Evolutionary conservation across 92 coral and sea anemone species (phyloP).

Genomic region (Palythoa caribaeorum): DNA sequence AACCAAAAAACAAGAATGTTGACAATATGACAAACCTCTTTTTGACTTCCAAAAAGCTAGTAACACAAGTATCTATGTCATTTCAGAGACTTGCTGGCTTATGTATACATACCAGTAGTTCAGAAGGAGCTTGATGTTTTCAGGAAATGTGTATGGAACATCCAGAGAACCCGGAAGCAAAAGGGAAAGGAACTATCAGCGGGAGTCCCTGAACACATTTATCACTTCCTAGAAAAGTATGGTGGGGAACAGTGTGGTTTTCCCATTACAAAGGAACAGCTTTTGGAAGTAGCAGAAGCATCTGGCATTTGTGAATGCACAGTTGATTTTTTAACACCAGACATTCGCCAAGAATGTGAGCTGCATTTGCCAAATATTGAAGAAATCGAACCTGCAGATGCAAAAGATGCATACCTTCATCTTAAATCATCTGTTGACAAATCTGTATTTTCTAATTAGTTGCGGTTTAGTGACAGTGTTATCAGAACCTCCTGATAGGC

Average conservation of each 20-base stretch:
- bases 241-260: constrained; percentile 61
- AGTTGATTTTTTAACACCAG: constrained; percentile 51
- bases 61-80: not conserved
- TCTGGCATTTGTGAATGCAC: constrained; percentile 43
- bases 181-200: constrained; percentile 53
- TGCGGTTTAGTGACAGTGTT: not conserved
- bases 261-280: constrained; percentile 31
- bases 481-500: too few species aligned
- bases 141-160: constrained; percentile 61
- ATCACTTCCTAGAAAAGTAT: constrained; percentile 51
- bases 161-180: constrained; percentile 54
- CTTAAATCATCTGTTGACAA: constrained; percentile 44
- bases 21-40: too few species aligned
- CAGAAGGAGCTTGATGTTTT: constrained; percentile 67
- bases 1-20: too few species aligned
- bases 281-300: constrained; percentile 43
- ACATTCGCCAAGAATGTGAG: constrained; percentile 32
- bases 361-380: constrained; percentile 36
- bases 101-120: constrained; percentile 55
- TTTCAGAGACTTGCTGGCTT: constrained; percentile 48
- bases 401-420: constrained; percentile 46
- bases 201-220: constrained; percentile 59
- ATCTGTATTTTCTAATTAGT: not conserved
- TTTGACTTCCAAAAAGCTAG: too few species aligned
- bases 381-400: constrained; percentile 41